These are phyloP conservation scores for Aphidius colemani DNA, from an alignment of 2,888 invertebrate genomes.

Conservation along the genomic window DNA sequence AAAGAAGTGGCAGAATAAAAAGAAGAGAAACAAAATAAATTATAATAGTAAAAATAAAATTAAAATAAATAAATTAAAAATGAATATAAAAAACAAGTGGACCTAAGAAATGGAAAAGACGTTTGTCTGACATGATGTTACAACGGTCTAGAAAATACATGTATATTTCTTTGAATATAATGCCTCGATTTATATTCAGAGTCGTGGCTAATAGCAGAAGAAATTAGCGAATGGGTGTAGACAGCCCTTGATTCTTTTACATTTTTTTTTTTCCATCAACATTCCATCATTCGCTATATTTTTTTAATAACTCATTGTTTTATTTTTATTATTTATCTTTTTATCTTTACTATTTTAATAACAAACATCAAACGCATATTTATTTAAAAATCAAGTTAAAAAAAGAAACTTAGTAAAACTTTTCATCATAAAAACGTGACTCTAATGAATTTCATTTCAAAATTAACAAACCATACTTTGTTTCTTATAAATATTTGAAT, in stretches of 20 bases:
- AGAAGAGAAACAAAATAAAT: neutral
- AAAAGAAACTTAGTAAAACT: neutral
- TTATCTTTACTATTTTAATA: too few relatives aligned
- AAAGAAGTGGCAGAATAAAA: slow-evolving; percentile 1
- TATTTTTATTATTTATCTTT: neutral
- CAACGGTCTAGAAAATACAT: slow-evolving; percentile 12
- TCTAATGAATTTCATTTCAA: slow-evolving; percentile 12
- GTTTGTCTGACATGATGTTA: slow-evolving; percentile 26
- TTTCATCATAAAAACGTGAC: too few relatives aligned
- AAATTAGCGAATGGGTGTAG: slow-evolving; percentile 51
- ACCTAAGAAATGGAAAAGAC: neutral
- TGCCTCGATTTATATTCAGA: slow-evolving; percentile 53
- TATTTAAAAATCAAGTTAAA: neutral
- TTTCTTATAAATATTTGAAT: slow-evolving; percentile 1
- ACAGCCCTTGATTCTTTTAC: slow-evolving; percentile 34
- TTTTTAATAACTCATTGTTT: too few relatives aligned
- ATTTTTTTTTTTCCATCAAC: slow-evolving; percentile 8
- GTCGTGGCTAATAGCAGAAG: slow-evolving; percentile 49
- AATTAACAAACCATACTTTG: slow-evolving; percentile 3
- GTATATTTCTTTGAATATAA: slow-evolving; percentile 38
- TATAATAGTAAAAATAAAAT: too few relatives aligned
- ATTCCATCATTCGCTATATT: too few relatives aligned
- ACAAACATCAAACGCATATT: slow-evolving; percentile 16
- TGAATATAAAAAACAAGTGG: neutral
- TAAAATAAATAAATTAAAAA: slow-evolving; percentile 10